Conservation (phyloP, 2,888 invertebrate species). For the Rhabditophanes sp. region DNA sequence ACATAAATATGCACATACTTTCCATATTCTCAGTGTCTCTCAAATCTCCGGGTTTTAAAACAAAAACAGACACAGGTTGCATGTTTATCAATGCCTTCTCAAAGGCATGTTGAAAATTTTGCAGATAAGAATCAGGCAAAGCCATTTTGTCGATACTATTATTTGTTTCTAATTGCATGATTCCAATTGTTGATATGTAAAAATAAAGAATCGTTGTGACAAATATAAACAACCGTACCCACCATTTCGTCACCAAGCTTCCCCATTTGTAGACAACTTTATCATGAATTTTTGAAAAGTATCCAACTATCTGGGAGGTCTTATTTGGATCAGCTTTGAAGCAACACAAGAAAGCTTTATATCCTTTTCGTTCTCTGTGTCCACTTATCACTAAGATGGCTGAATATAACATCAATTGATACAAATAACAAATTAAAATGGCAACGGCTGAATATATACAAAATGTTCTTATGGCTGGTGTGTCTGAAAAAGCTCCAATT, state of each 20-base stretch:
- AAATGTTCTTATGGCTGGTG: constrained; percentile 31
- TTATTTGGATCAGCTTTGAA: constrained; percentile 22
- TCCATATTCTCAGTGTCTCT: constrained; percentile 20
- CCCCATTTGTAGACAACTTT: constrained; percentile 14
- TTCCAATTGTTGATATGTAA: constrained; percentile 22
- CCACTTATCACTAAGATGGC: constrained; percentile 27
- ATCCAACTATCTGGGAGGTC: constrained; percentile 6
- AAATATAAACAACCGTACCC: constrained; percentile 17
- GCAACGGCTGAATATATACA: constrained; percentile 29
- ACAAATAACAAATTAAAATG: constrained; percentile 17
- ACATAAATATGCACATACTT: constrained; percentile 8
- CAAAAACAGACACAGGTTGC: constrained; percentile 35
- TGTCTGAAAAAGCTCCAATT: constrained; percentile 29
- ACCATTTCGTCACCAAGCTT: constrained; percentile 9
- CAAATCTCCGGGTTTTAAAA: constrained; percentile 30
- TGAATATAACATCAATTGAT: constrained; percentile 17
- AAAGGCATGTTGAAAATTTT: constrained; percentile 21
- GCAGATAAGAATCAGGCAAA: constrained; percentile 33
- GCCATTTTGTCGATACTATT: constrained; percentile 39
- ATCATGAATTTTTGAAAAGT: constrained; percentile 13
- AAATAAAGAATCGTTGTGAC: constrained; percentile 23
- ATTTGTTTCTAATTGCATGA: constrained; percentile 22
- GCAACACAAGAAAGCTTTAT: constrained; percentile 23
- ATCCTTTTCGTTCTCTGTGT: constrained; percentile 16
- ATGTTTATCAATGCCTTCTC: constrained; percentile 15